Conservation (phyloP, 2,888 invertebrate genomes). For the Catotricha subobsoleta region DNA sequence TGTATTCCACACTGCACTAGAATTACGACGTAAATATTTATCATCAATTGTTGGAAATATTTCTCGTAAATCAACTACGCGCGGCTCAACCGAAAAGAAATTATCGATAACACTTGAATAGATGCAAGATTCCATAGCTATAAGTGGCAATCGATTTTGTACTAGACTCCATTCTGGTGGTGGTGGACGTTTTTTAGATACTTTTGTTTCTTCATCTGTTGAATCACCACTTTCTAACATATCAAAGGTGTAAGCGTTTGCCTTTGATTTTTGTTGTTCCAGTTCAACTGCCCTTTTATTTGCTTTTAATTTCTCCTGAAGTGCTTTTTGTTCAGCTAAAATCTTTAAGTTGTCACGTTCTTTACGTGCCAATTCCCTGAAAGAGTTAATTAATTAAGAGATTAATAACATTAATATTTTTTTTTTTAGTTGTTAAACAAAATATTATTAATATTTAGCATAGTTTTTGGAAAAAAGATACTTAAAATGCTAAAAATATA, state of each 20-base stretch:
- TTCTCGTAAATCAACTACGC: constrained; percentile 44
- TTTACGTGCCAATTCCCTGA: too few species aligned
- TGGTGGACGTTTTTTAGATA: constrained; percentile 19
- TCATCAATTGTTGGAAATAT: constrained; percentile 52
- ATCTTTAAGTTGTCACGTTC: too few species aligned
- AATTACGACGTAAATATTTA: constrained; percentile 45
- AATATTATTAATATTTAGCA: background rate
- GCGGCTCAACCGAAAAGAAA: constrained; percentile 41
- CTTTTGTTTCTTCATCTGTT: constrained; percentile 28
- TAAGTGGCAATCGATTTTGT: constrained; percentile 27
- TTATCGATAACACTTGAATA: constrained; percentile 32
- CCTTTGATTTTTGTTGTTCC: constrained; percentile 10
- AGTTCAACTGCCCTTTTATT: constrained; percentile 8
- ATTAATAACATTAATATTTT: background rate
- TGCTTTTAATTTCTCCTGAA: constrained; percentile 7
- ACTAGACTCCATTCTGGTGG: constrained; percentile 29
- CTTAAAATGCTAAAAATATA: too few species aligned
- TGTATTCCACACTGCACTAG: constrained; percentile 56
- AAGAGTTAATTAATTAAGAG: background rate
- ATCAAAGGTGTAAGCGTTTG: constrained; percentile 22
- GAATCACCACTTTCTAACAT: constrained; percentile 30
- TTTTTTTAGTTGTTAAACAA: too few species aligned
- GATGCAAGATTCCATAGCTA: constrained; percentile 32
- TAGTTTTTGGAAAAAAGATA: too few species aligned
- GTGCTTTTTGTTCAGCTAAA: constrained; percentile 4